Evolutionary conservation across 2,113 vertebrate genomes (phyloP), one percentile per base, ranked within the genome.

Genomic region (Pachyramphus minor): DNA sequence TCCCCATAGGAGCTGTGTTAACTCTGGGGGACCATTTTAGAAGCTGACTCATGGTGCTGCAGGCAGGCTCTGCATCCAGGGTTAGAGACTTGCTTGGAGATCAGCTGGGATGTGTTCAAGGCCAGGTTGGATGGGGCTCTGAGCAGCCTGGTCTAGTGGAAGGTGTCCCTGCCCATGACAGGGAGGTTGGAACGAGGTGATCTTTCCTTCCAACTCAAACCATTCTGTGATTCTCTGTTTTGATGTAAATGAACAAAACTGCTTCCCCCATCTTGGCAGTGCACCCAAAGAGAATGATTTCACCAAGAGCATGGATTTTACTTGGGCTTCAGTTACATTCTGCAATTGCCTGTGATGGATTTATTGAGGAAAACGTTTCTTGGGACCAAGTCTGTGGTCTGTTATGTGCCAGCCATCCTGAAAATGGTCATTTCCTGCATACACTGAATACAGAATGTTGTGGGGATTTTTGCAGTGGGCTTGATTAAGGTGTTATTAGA

Each of bases 1-100:
- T 31, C 23, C 5, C 13, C 5, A 0, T 2, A 28, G 60, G 30
- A 5, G 22, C 39, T 35, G 3, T 19, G n/a, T 23, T 59, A 33
- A 30, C 16, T n/a, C 3, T 1, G 1, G 11, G 30, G 24, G 12
- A 30, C 47, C 8, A 1, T 75, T 64, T 50, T 18, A 15, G 11
- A 39, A 69, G 27, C 39, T 62, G 30, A 41, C 53, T 14, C 1
- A 0, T 37, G 18, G 7, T 2, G 11, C 80, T 55, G n/a, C 33
- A 31, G 31, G 20, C 58, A 16, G 37, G 22, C 20, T 72, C 30
- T 39, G 44, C 11, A 11, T 18, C 20, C 33, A 15, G 11, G 4
- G 19, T 19, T 78, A 22, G 47, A 6, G 27, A 2, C n/a, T 53
- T 31, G 42, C 27, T 66, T 63, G 15, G 44, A 18, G 5, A 4